A percentile compares a stretch with the other conserved stretches of the same genome.
Conservation (phyloP, 1,140 invertebrate species). For the Drosophila carrolli region DNA sequence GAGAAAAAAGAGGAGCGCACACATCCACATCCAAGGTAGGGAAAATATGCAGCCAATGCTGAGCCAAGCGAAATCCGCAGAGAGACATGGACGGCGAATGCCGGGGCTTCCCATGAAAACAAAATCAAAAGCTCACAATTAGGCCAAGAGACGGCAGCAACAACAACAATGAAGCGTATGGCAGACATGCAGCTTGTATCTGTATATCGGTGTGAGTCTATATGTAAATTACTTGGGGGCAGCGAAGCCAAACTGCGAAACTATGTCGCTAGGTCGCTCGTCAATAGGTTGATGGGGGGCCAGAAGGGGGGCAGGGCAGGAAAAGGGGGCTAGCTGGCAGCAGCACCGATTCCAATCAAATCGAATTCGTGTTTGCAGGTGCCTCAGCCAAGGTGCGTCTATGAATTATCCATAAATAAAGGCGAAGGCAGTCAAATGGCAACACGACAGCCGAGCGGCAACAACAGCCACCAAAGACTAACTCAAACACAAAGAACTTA, state of each 20-base stretch:
- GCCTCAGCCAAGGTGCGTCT: conserved; percentile 67
- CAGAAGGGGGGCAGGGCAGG: neutral
- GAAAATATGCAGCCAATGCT: conserved; percentile 67
- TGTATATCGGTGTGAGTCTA: conserved; percentile 15
- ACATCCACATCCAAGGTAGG: conserved; percentile 63
- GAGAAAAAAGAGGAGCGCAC: conserved; percentile 35
- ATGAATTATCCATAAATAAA: conserved; percentile 72
- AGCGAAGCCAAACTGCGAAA: conserved; percentile 62
- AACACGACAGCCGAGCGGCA: conserved; percentile 29
- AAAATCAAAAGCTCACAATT: conserved; percentile 80
- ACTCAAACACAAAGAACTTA: conserved; percentile 54
- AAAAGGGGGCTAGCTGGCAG: conserved; percentile 9
- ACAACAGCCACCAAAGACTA: conserved; percentile 33
- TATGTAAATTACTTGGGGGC: conserved; percentile 77
- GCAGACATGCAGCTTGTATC: neutral
- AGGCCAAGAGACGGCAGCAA: conserved; percentile 65
- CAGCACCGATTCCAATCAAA: conserved; percentile 43
- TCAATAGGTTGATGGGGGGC: conserved; percentile 27
- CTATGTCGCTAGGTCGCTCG: conserved; percentile 76
- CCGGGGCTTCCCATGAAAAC: conserved; percentile 63
- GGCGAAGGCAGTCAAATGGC: conserved; percentile 60
- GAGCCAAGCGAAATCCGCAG: conserved; percentile 49
- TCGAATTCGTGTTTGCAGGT: conserved; percentile 58
- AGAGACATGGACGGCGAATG: conserved; percentile 10
- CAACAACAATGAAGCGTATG: neutral